Evolutionary conservation across 2,113 vertebrate genomes (phyloP), one percentile per base, ranked within the genome.

Genomic region (Megatriorchis doriae): DNA sequence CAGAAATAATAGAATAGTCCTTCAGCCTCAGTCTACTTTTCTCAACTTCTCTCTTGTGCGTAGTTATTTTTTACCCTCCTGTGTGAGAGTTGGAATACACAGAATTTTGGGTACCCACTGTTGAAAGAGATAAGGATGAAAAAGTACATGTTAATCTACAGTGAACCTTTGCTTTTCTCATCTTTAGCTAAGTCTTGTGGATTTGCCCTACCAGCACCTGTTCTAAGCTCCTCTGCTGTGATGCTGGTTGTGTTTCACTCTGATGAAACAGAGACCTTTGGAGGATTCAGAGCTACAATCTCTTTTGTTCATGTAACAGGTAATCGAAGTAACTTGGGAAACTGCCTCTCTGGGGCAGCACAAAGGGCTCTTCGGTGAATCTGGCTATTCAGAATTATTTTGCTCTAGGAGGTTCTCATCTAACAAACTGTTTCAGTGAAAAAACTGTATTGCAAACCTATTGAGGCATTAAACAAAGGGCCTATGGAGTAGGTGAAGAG

Each of bases 211-310:
- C 98, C 98, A 42, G 95, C 96, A 9, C 97, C 98, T 11, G 97
- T 98, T 79, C 84, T 98, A 78, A 99, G 98, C 96, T 97, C 96
- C 77, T 96, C 97, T 58, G 96, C 88, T 31, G 9, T 98, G 55
- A 98, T 99, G 98, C 73, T 98, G 55, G 94, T 99, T 59, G 97
- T 84, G 38, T 99, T 99, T 95, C 95, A 63, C 21, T 98, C 98
- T 2, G 98, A 99, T 96, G 95, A 97, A 97, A 98, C 96, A 7
- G 56, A 97, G 62, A 94, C 98, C 11, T 98, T 95, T 47, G 53
- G 91, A 25, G 98, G 99, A 81, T 99, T 99, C 97, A 97, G 92
- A 32, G 98, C 98, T 14, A 34, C 73, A 0, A 65, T 98, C 11
- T 94, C 98, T 45, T 99, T 99, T 97, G 95, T 99, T 94, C 96